Evolutionary conservation across 2,888 invertebrate genomes (phyloP), one percentile per base, ranked within the genome.

Genomic region (Scaptomyza cyrtandrae): DNA sequence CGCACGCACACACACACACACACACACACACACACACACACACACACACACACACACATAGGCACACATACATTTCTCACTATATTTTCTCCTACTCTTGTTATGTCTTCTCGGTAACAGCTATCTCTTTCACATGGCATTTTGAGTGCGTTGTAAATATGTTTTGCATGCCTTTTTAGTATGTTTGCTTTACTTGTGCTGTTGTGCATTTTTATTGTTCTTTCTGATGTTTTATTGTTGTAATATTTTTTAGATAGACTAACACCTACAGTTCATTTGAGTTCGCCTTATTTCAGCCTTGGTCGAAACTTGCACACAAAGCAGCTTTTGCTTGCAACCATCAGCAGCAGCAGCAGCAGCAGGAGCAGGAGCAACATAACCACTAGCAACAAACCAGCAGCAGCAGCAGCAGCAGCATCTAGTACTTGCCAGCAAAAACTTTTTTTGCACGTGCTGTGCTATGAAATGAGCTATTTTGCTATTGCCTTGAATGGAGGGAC

Each of bases 381-480:
- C 49, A 53, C 63, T 5, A 33, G 19, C 52, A 31, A n/a, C 53
- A 37, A 19, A 19, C 61, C 41, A 33, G 7, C 44, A 44, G 29
- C 53, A 39, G 19, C 41, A 33, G 7, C 44, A 44, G 29, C 53
- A 39, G 19, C 33, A 45, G 39, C 63, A 33, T 33, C 45, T 24
- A n/a, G 31, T 29, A 41, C 48, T 46, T 68, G 69, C 45, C 29
- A 41, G 65, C 29, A 49, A 76, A 52, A 76, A 75, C 72, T 80
- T 77, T 76, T 77, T 76, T 80, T 49, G 61, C 65, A 66, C 81
- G 82, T 82, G 85, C 82, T 87, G 81, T 81, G 81, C 61, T 53
- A 45, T 81, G 64, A 87, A 81, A 81, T 87, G 85, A 81, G 82
- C 74, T 78, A 74, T 80, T 80, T 65, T 53, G 29, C 57, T 55